phyloP scores from a whole-genome alignment of 2,113 vertebrate genomes.

The Pterocles burchelli region DNA sequence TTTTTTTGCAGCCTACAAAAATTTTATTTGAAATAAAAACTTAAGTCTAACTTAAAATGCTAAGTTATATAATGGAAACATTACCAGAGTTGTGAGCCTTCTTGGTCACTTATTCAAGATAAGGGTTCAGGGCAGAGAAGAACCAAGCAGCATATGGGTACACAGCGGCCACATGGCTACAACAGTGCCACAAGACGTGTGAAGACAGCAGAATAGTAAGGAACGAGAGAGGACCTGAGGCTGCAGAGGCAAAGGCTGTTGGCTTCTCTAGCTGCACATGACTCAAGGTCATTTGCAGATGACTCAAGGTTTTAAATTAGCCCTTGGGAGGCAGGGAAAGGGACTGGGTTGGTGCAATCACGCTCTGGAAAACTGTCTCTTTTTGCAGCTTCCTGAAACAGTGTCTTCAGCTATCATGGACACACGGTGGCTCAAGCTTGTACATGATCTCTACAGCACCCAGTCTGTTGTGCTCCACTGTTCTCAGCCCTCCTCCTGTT shows the following conservation, averaged over 20 bases:
- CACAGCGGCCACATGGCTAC: not conserved
- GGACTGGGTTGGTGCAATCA: not conserved
- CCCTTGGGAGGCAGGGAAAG: not conserved
- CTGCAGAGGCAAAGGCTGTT: not conserved
- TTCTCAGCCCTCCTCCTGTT: not conserved
- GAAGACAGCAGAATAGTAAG: not conserved
- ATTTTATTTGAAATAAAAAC: not conserved
- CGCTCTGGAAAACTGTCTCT: not conserved
- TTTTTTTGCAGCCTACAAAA: not conserved
- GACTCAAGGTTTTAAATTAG: constrained; percentile 10
- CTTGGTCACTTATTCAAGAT: not conserved
- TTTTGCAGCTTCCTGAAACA: not conserved
- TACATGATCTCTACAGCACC: not conserved
- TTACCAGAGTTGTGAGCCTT: not conserved
- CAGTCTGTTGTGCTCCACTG: not conserved
- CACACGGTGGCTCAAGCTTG: not conserved
- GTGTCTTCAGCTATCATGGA: accelerated
- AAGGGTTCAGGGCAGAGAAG: not conserved
- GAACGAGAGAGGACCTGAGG: not conserved
- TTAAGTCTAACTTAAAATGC: not conserved
- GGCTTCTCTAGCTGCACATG: not conserved
- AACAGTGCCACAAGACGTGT: not conserved
- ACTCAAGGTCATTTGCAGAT: not conserved
- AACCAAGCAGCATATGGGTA: accelerated
- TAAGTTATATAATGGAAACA: not conserved